These are phyloP conservation scores for Drosophila anomelani DNA, from an alignment of 2,888 invertebrate species.

Conservation along the genomic window DNA sequence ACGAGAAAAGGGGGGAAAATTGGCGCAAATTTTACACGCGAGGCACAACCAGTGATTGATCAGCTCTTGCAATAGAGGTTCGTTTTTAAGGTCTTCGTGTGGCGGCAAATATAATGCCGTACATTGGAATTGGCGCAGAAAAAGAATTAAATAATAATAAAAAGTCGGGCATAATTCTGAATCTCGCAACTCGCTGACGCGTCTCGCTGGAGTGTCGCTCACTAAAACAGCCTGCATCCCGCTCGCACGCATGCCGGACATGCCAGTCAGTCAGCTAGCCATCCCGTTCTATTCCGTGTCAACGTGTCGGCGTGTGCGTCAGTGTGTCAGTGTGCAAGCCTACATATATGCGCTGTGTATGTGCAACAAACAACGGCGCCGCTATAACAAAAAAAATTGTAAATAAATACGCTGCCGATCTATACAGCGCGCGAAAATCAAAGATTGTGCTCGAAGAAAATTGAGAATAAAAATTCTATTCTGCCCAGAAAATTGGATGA, in stretches of 20 bases:
- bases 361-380: constrained; percentile 50
- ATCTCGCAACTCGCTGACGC: constrained; percentile 38
- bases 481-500: background rate
- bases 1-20: constrained; percentile 38
- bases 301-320: constrained; percentile 41
- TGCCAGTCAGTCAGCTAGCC: constrained; percentile 10
- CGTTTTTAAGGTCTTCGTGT: background rate
- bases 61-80: constrained; percentile 6
- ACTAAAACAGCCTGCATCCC: constrained; percentile 10
- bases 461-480: background rate
- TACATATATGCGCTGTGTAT: constrained; percentile 40
- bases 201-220: constrained; percentile 30
- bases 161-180: constrained; percentile 35
- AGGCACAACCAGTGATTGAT: constrained; percentile 26
- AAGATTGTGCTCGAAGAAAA: constrained; percentile 3
- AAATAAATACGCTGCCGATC: constrained; percentile 38
- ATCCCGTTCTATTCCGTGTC: constrained; percentile 37
- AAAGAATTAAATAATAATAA: constrained; percentile 33
- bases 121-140: constrained; percentile 1
- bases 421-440: constrained; percentile 39
- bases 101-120: constrained; percentile 5
- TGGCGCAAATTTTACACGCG: constrained; percentile 37
- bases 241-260: constrained; percentile 18
- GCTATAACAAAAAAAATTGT: constrained; percentile 41
- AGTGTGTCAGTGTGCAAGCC: constrained; percentile 29